Base-by-base conservation (phyloP, 2,797 vertebrate genomes). In the Orientallactaga sibirica region DNA sequence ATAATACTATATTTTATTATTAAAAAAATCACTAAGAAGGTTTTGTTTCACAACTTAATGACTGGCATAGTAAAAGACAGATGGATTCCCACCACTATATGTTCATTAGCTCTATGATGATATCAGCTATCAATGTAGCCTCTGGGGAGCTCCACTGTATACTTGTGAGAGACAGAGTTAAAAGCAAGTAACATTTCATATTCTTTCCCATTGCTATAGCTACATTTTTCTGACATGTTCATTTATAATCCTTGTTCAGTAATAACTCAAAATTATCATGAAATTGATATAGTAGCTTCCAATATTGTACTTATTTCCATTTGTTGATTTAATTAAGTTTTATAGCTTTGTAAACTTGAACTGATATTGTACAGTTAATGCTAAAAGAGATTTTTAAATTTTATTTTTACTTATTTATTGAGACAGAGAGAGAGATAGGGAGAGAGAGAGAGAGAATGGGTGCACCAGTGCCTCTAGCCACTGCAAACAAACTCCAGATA, bases 1-100 rank as follows among this genome's bases (percentile, higher is more conserved):
- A n/a, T 58, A 86, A 66, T 83, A 61, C n/a, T 58, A 9, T 71
- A 66, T 64, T 85, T 90, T 92, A 86, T 78, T 84, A 70, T 82
- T n/a, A 5, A 85, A 88, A 58, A 61, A 55, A 27, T 78, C 19
- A 67, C 27, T 74, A 22, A 91, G 41, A 94, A 93, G 24, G 24
- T 3, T 9, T 66, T 85, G 37, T 81, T 95, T 77, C 79, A 81
- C 10, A 79, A 3, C 61, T 81, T 66, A 85, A 61, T 43, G 15
- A 8, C 19, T 79, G 43, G 9, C 24, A 75, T 83, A 76, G 61
- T 33, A 48, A 67, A 85, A 85, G 29, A 58, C 20, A 93, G 19
- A 58, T 70, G 22, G 55, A 43, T 79, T 83, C 79, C 85, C 58
- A 20, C 88, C 75, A 43, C 29, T 76, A 22, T 10, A 15, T 43